phyloP scores from a whole-genome alignment of 1,140 invertebrate species.

The Dreissena rostriformis region DNA sequence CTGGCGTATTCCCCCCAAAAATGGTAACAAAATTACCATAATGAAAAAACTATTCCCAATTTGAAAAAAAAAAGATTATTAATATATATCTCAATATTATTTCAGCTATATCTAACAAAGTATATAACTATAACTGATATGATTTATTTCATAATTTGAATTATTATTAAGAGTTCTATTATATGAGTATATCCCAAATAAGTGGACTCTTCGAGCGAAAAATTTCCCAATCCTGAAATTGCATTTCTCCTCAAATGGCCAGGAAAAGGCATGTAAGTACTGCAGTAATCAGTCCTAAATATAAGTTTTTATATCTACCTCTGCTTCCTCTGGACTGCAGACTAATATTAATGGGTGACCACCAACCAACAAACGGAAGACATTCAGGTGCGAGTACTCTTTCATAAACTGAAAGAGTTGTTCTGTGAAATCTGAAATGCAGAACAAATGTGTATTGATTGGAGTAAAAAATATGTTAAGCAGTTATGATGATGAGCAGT shows the following conservation, averaged over 20 bases:
- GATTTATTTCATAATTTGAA: too few relatives aligned
- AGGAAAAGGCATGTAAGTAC: neutral
- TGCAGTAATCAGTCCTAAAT: neutral
- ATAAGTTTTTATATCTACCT: constrained; percentile 37
- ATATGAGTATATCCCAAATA: neutral
- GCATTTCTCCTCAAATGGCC: neutral
- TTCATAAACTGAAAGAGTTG: constrained; percentile 32
- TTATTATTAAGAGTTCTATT: neutral
- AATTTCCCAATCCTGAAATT: neutral
- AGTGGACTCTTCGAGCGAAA: neutral
- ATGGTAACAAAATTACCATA: too few relatives aligned
- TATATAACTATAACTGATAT: too few relatives aligned
- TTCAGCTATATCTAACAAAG: too few relatives aligned
- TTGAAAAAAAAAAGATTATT: too few relatives aligned
- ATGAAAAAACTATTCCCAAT: too few relatives aligned
- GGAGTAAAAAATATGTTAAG: too few relatives aligned
- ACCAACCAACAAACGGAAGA: constrained; percentile 51
- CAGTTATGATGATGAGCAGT: too few relatives aligned
- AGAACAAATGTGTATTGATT: neutral
- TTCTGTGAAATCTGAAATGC: constrained; percentile 51
- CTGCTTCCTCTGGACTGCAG: constrained; percentile 52
- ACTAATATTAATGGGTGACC: constrained; percentile 45
- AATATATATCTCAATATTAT: too few relatives aligned
- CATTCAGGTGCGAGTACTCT: constrained; percentile 33
- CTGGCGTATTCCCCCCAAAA: too few relatives aligned